Conservation (phyloP, 2,113 vertebrate genomes). For the Triplophysa siluroides region DNA sequence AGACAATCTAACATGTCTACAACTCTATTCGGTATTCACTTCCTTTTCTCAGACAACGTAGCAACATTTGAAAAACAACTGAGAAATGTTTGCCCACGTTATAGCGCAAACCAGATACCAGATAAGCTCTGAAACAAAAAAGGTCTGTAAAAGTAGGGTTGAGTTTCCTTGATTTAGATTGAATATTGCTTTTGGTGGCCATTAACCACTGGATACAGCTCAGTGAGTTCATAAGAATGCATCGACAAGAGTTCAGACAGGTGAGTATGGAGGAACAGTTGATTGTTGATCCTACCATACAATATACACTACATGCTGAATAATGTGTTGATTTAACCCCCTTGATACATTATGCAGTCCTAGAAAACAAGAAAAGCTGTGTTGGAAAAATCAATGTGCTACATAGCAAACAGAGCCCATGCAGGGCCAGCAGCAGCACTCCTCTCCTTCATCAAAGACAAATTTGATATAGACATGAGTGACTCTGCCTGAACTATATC, state of each 20-base stretch:
- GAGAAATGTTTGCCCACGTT: no score
- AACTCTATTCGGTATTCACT: no score
- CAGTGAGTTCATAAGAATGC: not conserved
- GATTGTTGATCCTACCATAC: not conserved
- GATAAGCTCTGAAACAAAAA: not conserved
- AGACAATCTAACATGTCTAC: no score
- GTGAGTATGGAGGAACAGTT: not conserved
- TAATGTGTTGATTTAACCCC: not conserved
- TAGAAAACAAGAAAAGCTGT: constrained; percentile 15
- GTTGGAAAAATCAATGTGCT: constrained; percentile 35
- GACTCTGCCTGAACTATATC: constrained; percentile 47
- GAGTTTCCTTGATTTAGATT: not conserved
- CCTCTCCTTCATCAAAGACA: constrained; percentile 36
- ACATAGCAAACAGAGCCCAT: constrained; percentile 20
- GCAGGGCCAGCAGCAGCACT: not conserved
- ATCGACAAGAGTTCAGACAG: not conserved
- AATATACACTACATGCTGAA: not conserved
- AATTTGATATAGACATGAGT: constrained; percentile 52
- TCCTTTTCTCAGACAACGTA: no score
- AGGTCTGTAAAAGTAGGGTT: not conserved
- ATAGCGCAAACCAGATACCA: not conserved
- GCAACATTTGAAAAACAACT: no score
- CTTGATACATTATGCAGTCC: not conserved
- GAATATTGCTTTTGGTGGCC: not conserved
- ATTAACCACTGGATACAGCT: not conserved